These are phyloP conservation scores for Acromyrmex heyeri DNA, from an alignment of 1,140 invertebrate species.

Conservation along the genomic window DNA sequence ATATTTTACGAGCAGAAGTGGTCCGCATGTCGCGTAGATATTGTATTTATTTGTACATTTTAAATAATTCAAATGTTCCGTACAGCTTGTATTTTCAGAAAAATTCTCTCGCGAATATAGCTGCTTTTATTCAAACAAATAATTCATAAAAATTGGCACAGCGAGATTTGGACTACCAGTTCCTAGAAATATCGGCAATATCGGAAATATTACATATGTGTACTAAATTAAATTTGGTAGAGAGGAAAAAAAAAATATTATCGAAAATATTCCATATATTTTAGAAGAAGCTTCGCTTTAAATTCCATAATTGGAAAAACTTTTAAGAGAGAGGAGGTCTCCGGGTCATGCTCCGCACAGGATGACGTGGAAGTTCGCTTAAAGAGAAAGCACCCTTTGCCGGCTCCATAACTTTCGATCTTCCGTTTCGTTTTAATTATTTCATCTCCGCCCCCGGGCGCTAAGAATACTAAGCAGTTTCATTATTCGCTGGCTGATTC, in stretches of 20 bases:
- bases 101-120: background rate
- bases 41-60: slow-evolving; percentile 51
- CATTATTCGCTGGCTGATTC: slow-evolving; percentile 85
- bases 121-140: slow-evolving; percentile 48
- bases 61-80: slow-evolving; percentile 47
- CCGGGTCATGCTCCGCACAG: slow-evolving; percentile 32
- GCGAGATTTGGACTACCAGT: background rate
- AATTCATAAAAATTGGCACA: background rate
- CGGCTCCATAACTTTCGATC: slow-evolving; percentile 79
- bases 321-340: slow-evolving; percentile 45
- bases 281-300: slow-evolving; percentile 40
- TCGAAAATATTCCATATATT: slow-evolving; percentile 23
- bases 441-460: slow-evolving; percentile 79
- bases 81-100: slow-evolving; percentile 34
- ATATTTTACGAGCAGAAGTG: slow-evolving; percentile 42
- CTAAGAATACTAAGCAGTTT: slow-evolving; percentile 86
- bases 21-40: background rate
- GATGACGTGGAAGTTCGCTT: slow-evolving; percentile 65
- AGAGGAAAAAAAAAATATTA: background rate
- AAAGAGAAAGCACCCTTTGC: slow-evolving; percentile 70
- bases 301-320: slow-evolving; percentile 52
- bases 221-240: slow-evolving; percentile 15
- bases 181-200: background rate
- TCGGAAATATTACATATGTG: background rate
- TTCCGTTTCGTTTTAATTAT: slow-evolving; percentile 82